Evolutionary conservation across 2,888 invertebrate genomes (phyloP).

Genomic region (Pimpla rufipes): DNA sequence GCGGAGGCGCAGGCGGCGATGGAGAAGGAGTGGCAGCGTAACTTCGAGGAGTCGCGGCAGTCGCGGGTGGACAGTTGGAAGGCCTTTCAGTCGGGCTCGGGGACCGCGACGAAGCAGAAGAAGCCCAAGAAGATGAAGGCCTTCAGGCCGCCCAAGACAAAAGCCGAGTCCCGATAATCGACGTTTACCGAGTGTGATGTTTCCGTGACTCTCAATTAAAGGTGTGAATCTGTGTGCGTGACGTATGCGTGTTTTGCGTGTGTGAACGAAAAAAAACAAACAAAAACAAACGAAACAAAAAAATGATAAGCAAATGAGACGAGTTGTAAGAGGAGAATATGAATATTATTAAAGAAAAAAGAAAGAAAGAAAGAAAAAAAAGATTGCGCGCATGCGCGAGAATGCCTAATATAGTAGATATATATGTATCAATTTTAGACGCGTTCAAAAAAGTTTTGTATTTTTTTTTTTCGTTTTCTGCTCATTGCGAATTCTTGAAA

Average conservation of each 20-base stretch:
- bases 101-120: conserved; percentile 89
- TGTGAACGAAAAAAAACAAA: conserved; percentile 10
- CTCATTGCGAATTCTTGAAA: no score
- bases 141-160: conserved; percentile 97
- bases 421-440: no score
- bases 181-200: conserved; percentile 24
- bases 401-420: conserved; percentile 57
- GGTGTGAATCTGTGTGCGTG: conserved; percentile 30
- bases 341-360: conserved; percentile 22
- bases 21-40: conserved; percentile 99
- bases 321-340: conserved; percentile 44
- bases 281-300: no score
- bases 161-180: conserved; percentile 95
- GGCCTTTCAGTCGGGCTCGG: conserved; percentile 90
- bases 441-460: no score
- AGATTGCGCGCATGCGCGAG: conserved; percentile 20
- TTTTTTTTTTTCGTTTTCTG: no score
- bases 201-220: conserved; percentile 58
- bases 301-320: conserved; percentile 25
- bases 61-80: conserved; percentile 97
- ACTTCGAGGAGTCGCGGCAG: conserved; percentile 98
- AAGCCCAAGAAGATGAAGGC: conserved; percentile 93
- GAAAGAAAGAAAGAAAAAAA: conserved; percentile 44
- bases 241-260: conserved; percentile 41
- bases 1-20: conserved; percentile 95